Conservation (phyloP, 1,140 invertebrate genomes). For the Bombus turneri region DNA sequence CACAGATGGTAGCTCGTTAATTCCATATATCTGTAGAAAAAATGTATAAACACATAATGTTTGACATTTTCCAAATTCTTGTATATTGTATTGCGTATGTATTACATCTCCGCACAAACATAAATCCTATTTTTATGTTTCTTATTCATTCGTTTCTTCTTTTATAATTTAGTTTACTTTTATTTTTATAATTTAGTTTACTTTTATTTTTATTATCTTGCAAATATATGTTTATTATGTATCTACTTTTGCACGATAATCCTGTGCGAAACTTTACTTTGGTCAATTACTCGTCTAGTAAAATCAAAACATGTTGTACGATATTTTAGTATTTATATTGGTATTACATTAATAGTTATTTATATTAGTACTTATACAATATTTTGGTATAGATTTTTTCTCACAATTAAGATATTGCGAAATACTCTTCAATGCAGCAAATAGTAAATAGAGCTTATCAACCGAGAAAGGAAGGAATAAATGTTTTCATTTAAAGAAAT, state of each 20-base stretch:
- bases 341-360: accelerated
- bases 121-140: too few relatives aligned
- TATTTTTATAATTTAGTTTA: background rate
- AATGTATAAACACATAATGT: background rate
- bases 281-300: background rate
- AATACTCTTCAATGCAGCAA: too few relatives aligned
- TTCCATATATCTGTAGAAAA: background rate
- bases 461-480: background rate
- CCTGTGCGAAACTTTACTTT: background rate
- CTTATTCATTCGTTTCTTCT: too few relatives aligned
- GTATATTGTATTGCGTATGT: too few relatives aligned
- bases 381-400: background rate
- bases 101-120: too few relatives aligned
- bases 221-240: background rate
- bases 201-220: background rate
- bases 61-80: background rate
- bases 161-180: background rate
- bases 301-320: background rate
- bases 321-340: too few relatives aligned
- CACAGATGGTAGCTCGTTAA: background rate
- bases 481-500: background rate
- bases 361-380: too few relatives aligned
- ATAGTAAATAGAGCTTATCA: background rate
- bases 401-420: background rate
- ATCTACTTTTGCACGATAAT: too few relatives aligned